A percentile compares a stretch with the other conserved stretches of the same genome.
Evolutionary conservation across 2,797 vertebrate genomes (phyloP).

Genomic region (Protosalanx chinensis): DNA sequence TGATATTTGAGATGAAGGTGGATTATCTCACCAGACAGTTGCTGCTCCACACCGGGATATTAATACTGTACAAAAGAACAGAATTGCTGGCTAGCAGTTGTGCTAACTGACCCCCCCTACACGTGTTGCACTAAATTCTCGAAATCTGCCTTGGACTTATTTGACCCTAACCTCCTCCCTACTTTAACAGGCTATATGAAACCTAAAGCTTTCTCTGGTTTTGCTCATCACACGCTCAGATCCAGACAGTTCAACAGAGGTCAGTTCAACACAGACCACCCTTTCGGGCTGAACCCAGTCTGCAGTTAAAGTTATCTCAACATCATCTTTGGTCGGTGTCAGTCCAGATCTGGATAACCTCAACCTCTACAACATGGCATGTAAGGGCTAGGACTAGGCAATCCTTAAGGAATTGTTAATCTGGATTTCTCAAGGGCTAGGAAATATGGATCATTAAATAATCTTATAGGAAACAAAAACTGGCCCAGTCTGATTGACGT

Average conservation of each 20-base stretch:
- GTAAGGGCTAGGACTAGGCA: background rate
- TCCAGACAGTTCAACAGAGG: constrained; percentile 51
- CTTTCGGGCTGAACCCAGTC: constrained; percentile 3
- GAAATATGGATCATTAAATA: constrained; percentile 35
- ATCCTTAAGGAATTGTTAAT: constrained; percentile 23
- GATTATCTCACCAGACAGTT: constrained; percentile 56
- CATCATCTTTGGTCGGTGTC: constrained; percentile 30
- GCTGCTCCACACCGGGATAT: constrained; percentile 39
- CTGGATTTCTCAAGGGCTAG: constrained; percentile 25
- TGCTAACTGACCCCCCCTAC: constrained; percentile 40
- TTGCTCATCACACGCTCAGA: constrained; percentile 55
- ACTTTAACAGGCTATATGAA: constrained; percentile 47
- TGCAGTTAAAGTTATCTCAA: constrained; percentile 24
- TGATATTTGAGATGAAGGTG: constrained; percentile 34
- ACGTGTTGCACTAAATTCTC: constrained; percentile 54
- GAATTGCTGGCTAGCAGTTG: constrained; percentile 35
- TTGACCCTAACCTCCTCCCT: constrained; percentile 44
- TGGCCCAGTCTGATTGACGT: constrained; percentile 11
- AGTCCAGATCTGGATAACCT: constrained; percentile 34
- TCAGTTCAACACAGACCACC: constrained; percentile 32
- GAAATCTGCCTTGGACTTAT: constrained; percentile 43
- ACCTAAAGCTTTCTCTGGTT: constrained; percentile 53
- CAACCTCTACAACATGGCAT: constrained; percentile 23
- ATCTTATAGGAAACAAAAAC: constrained; percentile 15
- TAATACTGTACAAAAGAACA: constrained; percentile 25